Evolutionary conservation across 1,140 invertebrate species (phyloP), one percentile per base, ranked within the genome.

Genomic region (Palaemon carinicauda): DNA sequence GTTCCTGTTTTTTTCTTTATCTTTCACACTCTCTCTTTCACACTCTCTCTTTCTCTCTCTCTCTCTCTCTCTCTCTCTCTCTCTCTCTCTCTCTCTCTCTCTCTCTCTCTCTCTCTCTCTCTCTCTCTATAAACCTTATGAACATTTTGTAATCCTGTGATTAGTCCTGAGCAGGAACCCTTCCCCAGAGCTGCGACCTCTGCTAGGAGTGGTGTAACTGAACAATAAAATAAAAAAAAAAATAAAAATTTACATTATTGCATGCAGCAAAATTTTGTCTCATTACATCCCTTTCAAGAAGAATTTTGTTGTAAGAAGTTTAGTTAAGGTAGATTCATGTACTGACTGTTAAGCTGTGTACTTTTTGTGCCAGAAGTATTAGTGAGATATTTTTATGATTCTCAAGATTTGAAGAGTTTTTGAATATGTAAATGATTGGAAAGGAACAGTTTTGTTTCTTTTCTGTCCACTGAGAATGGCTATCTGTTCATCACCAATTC

Each of bases 101-200:
- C 29, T 24, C 9, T 24, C 29, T 24, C 15, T 65, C 29, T 24
- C 14, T 24, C 41, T 41, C 1, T 41, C 41, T 41, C 41, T 41
- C 41, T 41, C 41, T 41, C 41, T 41, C 41, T 41, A 5, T 41
- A 41, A 41, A 5, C 41, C 41, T 80, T 65, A 73, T 80, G 83
- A 86, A 86, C 83, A 29, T 86, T 86, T 86, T 86, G 83, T 86
- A 86, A 86, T 86, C 83, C 83, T 86, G 83, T 86, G 83, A 86
- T 86, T 86, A 24, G 77, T 86, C 75, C 83, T 86, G 83, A 77
- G 83, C 83, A 86, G 83, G 83, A 86, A 86, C 83, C 83, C 83
- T 75, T 71, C 73, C 77, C 83, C 83, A 86, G 83, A 78, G 77
- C 56, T 84, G 71, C 74, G 69, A 80, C 78, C 83, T 86, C 77